A percentile compares a stretch with the other conserved stretches of the same genome.
Evolutionary conservation across 2,797 vertebrate species (phyloP).

Genomic region (Pelodytes ibericus): DNA sequence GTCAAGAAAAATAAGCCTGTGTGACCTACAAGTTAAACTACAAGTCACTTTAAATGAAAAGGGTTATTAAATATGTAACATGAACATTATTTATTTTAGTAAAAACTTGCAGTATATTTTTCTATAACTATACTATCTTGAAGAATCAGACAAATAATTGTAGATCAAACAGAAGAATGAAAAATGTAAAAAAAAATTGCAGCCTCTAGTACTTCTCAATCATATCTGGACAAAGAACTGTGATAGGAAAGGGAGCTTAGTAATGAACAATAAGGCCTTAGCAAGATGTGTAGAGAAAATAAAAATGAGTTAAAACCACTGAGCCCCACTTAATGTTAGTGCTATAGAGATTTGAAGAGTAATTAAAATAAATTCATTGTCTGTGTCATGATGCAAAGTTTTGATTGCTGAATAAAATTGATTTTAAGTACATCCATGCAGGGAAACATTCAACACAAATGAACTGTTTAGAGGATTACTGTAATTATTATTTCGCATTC

Average conservation of each 20-base stretch:
- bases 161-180: no score
- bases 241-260: not conserved
- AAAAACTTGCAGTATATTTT: no score
- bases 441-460: not conserved
- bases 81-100: no score
- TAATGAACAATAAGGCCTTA: not conserved
- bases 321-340: not conserved
- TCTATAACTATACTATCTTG: no score
- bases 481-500: not conserved
- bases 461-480: not conserved
- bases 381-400: slow-evolving; percentile 11
- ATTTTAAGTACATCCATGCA: slow-evolving; percentile 11
- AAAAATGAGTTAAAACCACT: not conserved
- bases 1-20: no score
- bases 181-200: no score
- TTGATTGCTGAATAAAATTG: slow-evolving; percentile 4
- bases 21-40: no score
- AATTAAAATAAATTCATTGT: slow-evolving; percentile 16
- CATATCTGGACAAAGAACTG: not conserved
- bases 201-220: no score
- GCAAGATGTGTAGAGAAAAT: not conserved
- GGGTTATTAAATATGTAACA: no score
- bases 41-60: no score
- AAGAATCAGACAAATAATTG: no score
- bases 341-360: slow-evolving; percentile 8